These are phyloP conservation scores for Copsychus sechellarum DNA, from an alignment of 2,113 vertebrate genomes.

Conservation along the genomic window DNA sequence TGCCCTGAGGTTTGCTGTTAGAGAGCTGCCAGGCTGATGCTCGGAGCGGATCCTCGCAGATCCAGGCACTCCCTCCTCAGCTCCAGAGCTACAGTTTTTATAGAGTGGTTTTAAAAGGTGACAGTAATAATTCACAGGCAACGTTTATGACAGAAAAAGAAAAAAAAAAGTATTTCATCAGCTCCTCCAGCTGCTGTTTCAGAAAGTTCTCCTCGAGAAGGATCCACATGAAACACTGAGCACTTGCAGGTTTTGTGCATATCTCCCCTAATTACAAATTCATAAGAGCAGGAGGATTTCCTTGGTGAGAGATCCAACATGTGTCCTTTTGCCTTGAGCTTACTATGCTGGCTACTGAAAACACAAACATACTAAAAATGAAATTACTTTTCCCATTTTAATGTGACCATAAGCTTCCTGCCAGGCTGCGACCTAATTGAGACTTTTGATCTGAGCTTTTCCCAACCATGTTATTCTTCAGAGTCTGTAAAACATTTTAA, in stretches of 20 bases:
- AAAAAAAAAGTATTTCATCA: background rate
- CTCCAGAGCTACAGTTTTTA: background rate
- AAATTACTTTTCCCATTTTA: constrained; percentile 76
- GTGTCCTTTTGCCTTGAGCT: constrained; percentile 45
- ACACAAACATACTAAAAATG: constrained; percentile 53
- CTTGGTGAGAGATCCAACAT: constrained; percentile 4
- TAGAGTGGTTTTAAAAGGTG: background rate
- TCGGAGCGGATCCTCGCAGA: background rate
- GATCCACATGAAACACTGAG: background rate
- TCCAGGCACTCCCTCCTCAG: background rate
- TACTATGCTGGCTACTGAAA: constrained; percentile 23
- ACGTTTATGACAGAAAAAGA: background rate
- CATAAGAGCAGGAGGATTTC: constrained; percentile 24
- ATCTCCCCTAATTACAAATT: constrained; percentile 41
- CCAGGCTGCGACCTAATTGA: constrained; percentile 75
- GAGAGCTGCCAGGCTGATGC: background rate
- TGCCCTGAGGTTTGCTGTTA: background rate
- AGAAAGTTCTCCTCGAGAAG: background rate
- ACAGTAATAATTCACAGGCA: background rate
- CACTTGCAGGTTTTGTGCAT: background rate
- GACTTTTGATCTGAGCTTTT: constrained; percentile 77
- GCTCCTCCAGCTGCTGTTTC: background rate
- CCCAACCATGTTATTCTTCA: constrained; percentile 67
- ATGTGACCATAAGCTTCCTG: constrained; percentile 76
- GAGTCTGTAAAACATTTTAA: constrained; percentile 75